Evolutionary conservation across 1,140 invertebrate species (phyloP), one percentile per base, ranked within the genome.

Genomic region (Aplysia californica): DNA sequence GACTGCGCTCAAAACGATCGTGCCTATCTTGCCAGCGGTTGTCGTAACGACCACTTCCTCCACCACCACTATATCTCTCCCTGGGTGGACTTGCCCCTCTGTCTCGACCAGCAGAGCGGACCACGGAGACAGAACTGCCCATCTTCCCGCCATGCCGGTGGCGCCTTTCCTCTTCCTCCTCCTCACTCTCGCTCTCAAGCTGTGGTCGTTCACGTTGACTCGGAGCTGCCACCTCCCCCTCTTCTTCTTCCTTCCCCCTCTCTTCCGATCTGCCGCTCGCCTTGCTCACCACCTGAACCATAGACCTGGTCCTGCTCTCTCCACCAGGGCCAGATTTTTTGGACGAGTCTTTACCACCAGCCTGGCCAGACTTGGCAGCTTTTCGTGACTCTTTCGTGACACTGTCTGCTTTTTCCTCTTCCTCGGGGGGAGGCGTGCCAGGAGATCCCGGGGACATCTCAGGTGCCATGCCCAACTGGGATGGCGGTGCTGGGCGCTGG

Each of bases 121-220:
- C 70, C 5, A 73, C 56, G 5, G 70, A 73, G n/a, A 73, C 70
- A 26, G 70, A 73, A 31, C 70, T 73, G 2, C 70, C 70, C 55
- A 73, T 41, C 33, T 36, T 55, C 31, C 50, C 39, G 20, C 58
- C 58, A 33, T 31, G 21, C 26, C 58, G 41, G 10, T 33, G 18
- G 20, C 23, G 41, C 6, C 69, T 71, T 71, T 26, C 44, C 26
- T 33, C 23, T 3, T 33, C 29, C 36, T 64, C 58, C 39, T 73
- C 70, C 29, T 61, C 56, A 29, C 35, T 39, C 3, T 73, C 70
- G 44, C 70, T 73, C 29, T 73, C 70, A 15, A 73, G 56, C 0
- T 61, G 23, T 2, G 70, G 70, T 26, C 70, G 50, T 39, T 61
- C 33, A 33, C 58, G 39, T 20, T 26, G n/a, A 41, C 58, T 61